These are phyloP conservation scores for Antennarius maculatus DNA, from an alignment of 2,797 vertebrate genomes.

Conservation along the genomic window DNA sequence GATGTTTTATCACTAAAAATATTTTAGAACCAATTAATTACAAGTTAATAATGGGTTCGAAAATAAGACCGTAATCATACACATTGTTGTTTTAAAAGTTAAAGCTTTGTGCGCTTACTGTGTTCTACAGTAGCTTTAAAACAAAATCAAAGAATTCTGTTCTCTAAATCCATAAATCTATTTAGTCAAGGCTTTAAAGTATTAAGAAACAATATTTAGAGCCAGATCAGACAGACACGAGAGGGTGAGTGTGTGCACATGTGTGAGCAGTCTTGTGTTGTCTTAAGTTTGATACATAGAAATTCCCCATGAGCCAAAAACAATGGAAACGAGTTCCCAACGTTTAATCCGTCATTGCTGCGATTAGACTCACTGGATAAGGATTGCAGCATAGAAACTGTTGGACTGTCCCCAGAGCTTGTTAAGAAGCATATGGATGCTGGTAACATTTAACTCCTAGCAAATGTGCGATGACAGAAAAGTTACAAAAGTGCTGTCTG, in stretches of 20 bases:
- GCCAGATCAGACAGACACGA: constrained; percentile 19
- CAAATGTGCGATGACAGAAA: constrained; percentile 43
- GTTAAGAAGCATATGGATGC: constrained; percentile 43
- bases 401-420: constrained; percentile 47
- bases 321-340: constrained; percentile 72
- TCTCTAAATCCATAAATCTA: constrained; percentile 40
- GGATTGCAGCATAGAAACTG: constrained; percentile 48
- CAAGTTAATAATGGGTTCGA: constrained; percentile 41
- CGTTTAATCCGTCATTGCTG: constrained; percentile 65
- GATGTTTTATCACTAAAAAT: constrained; percentile 39
- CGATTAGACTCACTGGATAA: constrained; percentile 58
- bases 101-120: neutral
- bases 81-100: constrained; percentile 32
- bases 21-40: constrained; percentile 47
- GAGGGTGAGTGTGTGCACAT: neutral
- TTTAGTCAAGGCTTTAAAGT: constrained; percentile 21
- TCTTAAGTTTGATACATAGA: constrained; percentile 62
- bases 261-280: constrained; percentile 43
- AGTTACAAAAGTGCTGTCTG: constrained; percentile 17
- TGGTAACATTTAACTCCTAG: constrained; percentile 32
- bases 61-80: constrained; percentile 40
- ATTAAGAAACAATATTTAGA: constrained; percentile 49
- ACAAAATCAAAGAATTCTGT: constrained; percentile 42
- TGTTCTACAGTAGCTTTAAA: constrained; percentile 37
- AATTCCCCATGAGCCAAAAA: constrained; percentile 51